phyloP scores from a whole-genome alignment of 2,888 invertebrate species.

The Parnassius smintheus region DNA sequence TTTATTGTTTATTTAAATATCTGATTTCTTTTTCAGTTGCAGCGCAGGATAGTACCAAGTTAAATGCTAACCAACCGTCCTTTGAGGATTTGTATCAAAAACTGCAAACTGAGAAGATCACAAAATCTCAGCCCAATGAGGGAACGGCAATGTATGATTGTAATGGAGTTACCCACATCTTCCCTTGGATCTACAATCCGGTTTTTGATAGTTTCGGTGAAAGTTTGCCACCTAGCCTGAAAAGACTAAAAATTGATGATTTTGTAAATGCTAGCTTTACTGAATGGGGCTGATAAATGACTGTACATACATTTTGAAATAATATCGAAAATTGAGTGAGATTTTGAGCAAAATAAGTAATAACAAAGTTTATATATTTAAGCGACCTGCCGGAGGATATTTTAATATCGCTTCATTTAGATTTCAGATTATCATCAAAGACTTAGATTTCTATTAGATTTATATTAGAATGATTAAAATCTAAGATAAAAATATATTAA shows the following conservation, averaged over 20 bases:
- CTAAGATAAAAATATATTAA: no score
- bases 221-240: slow-evolving; percentile 82
- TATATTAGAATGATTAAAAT: no score
- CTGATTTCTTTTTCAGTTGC: slow-evolving; percentile 46
- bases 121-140: slow-evolving; percentile 29
- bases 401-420: no score
- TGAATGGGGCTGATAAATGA: slow-evolving; percentile 75
- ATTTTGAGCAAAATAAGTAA: no score
- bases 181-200: slow-evolving; percentile 80
- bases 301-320: no score
- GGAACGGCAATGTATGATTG: slow-evolving; percentile 51
- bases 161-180: slow-evolving; percentile 60
- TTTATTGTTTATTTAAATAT: no score
- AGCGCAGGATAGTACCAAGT: slow-evolving; percentile 38
- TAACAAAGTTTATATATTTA: no score
- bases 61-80: slow-evolving; percentile 43
- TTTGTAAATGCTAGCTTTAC: slow-evolving; percentile 71
- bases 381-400: no score
- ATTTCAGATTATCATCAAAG: no score
- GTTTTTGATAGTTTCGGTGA: slow-evolving; percentile 68
- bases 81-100: slow-evolving; percentile 61
- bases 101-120: slow-evolving; percentile 50
- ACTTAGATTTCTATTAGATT: no score
- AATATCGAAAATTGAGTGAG: no score
- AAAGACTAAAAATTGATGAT: slow-evolving; percentile 76